phyloP scores from a whole-genome alignment of 2,113 vertebrate genomes.

The Edolisoma coerulescens region DNA sequence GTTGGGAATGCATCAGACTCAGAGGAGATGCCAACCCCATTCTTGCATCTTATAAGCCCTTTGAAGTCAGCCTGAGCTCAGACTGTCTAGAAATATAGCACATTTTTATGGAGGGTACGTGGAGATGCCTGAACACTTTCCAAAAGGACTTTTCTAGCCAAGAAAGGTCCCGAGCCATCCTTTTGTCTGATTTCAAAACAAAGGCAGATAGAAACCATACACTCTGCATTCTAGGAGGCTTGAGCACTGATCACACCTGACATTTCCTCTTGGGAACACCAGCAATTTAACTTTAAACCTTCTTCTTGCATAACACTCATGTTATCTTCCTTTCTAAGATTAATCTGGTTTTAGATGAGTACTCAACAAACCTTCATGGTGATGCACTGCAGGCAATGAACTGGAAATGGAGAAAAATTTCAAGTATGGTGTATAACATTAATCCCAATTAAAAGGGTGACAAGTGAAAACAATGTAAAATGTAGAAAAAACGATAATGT shows the following conservation, averaged over 20 bases:
- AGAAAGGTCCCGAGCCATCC: not conserved
- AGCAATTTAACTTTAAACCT: not conserved
- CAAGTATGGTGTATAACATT: not conserved
- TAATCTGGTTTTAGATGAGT: not conserved
- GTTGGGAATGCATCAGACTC: not conserved
- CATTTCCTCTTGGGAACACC: not conserved
- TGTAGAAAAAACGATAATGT: not conserved
- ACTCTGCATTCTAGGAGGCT: not conserved
- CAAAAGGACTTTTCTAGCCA: not conserved
- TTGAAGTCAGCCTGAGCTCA: not conserved
- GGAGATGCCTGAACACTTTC: not conserved
- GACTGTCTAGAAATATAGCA: not conserved
- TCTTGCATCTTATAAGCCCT: not conserved
- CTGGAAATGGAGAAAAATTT: not conserved
- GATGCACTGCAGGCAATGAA: not conserved
- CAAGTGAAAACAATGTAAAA: not conserved
- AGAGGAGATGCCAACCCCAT: fast-evolving
- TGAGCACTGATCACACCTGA: not conserved
- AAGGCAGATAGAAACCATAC: not conserved
- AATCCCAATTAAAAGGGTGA: not conserved
- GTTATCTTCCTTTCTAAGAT: not conserved
- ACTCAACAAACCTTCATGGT: not conserved
- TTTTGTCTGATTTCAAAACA: not conserved
- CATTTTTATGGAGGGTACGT: not conserved
- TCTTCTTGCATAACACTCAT: not conserved